phyloP scores from a whole-genome alignment of 2,888 invertebrate genomes.

The Dolichomitus sp. region DNA sequence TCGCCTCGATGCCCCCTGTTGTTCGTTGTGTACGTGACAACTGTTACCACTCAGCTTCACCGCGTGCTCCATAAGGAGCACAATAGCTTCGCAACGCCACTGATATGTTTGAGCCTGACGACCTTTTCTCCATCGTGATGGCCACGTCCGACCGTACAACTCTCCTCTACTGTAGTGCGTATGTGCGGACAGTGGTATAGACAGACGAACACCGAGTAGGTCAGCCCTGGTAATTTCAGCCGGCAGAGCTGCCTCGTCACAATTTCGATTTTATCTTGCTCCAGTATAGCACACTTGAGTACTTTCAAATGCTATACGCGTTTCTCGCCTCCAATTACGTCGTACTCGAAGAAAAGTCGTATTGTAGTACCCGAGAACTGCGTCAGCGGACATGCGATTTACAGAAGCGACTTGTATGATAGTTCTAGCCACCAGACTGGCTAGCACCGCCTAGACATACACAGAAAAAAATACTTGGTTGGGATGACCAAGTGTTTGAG shows the following conservation, averaged over 20 bases:
- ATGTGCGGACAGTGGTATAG: neutral
- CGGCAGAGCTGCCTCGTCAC: neutral
- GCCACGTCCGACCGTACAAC: constrained; percentile 6
- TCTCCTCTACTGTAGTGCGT: neutral
- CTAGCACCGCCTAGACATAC: neutral
- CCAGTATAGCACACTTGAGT: neutral
- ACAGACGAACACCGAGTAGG: neutral
- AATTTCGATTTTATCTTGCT: constrained; percentile 16
- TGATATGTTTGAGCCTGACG: constrained; percentile 24
- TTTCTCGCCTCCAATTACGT: neutral
- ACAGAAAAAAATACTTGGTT: neutral
- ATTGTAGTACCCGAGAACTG: too few species aligned
- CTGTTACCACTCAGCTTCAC: constrained; percentile 6
- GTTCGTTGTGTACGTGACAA: constrained; percentile 31
- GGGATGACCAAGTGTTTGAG: too few species aligned
- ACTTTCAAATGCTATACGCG: neutral
- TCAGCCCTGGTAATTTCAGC: constrained; percentile 19
- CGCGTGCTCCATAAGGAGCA: constrained; percentile 1
- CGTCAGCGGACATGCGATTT: neutral
- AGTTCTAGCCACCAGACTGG: neutral
- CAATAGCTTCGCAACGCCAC: constrained; percentile 15
- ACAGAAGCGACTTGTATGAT: neutral
- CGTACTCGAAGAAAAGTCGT: neutral
- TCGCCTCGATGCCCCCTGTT: constrained; percentile 7
- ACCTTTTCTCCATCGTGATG: constrained; percentile 24